These are phyloP conservation scores for Drosophila vallismaia DNA, from an alignment of 2,888 invertebrate genomes.

Conservation along the genomic window DNA sequence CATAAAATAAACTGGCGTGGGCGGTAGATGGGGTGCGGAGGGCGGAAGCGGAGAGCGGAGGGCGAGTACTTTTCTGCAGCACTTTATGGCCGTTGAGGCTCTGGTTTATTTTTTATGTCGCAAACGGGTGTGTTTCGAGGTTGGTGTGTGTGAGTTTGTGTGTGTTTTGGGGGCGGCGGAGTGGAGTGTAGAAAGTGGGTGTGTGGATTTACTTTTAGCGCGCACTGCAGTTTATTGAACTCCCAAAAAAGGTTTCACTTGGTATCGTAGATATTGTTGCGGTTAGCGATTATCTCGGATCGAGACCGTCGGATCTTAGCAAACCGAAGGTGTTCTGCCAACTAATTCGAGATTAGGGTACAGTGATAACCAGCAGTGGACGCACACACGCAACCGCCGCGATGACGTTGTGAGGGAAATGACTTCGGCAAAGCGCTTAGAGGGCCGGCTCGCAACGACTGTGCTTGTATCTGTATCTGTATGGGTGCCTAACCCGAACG, in stretches of 20 bases:
- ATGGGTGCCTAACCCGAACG: conserved; percentile 5
- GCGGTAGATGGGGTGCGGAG: background rate
- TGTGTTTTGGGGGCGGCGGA: conserved; percentile 3
- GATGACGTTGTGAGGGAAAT: conserved; percentile 11
- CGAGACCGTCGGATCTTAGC: background rate
- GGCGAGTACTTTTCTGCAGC: conserved; percentile 41
- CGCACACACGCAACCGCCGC: conserved; percentile 27
- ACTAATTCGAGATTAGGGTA: conserved; percentile 6
- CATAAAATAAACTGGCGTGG: conserved; percentile 58
- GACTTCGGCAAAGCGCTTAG: conserved; percentile 24
- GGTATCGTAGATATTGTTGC: background rate
- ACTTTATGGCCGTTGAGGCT: conserved; percentile 67
- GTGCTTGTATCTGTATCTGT: background rate
- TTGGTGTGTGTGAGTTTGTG: conserved; percentile 17
- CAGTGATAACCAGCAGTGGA: conserved; percentile 35
- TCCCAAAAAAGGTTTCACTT: conserved; percentile 13
- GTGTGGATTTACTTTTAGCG: conserved; percentile 60
- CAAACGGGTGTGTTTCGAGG: conserved; percentile 6
- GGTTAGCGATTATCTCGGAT: background rate
- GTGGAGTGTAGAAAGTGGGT: background rate
- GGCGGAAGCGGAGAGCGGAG: conserved; percentile 8
- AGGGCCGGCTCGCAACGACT: conserved; percentile 11
- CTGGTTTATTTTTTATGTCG: conserved; percentile 34
- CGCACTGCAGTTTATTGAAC: conserved; percentile 65
- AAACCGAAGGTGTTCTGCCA: background rate